Conservation (phyloP, 2,113 vertebrate genomes). For the Peromyscus polionotus region DNA sequence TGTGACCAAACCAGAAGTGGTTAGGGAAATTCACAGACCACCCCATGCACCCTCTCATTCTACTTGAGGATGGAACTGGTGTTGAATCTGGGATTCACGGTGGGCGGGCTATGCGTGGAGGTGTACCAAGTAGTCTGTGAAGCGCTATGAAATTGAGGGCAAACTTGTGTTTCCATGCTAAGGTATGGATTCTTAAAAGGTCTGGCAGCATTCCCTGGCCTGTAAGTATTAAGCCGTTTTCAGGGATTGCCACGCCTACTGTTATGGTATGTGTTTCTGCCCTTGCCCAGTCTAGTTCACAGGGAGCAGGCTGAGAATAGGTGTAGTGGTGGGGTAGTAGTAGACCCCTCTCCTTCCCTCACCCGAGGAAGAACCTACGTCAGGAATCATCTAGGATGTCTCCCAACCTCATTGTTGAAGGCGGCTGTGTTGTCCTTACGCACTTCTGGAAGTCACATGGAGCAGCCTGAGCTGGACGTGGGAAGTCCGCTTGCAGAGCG, state of each 20-base stretch:
- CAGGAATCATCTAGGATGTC: background rate
- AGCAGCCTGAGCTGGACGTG: background rate
- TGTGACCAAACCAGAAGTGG: background rate
- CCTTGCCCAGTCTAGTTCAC: background rate
- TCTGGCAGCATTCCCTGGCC: background rate
- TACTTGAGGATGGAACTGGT: background rate
- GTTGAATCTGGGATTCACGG: background rate
- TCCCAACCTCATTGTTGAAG: background rate
- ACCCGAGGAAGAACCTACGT: background rate
- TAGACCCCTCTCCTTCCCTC: background rate
- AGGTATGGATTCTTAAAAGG: constrained; percentile 20
- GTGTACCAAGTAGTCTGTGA: background rate
- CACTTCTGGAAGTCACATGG: constrained; percentile 17
- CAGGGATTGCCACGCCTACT: background rate
- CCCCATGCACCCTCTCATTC: background rate
- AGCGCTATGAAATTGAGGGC: constrained; percentile 2
- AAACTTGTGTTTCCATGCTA: constrained; percentile 20
- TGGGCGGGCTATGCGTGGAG: background rate
- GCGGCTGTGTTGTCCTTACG: background rate
- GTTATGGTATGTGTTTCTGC: background rate
- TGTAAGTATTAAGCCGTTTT: background rate
- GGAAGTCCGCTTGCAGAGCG: constrained; percentile 48
- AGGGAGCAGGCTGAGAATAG: too few species aligned
- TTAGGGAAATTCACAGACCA: background rate
- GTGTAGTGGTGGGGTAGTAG: background rate